Evolutionary conservation across 2,888 invertebrate genomes (phyloP).

Genomic region (Strigamia crassipes): DNA sequence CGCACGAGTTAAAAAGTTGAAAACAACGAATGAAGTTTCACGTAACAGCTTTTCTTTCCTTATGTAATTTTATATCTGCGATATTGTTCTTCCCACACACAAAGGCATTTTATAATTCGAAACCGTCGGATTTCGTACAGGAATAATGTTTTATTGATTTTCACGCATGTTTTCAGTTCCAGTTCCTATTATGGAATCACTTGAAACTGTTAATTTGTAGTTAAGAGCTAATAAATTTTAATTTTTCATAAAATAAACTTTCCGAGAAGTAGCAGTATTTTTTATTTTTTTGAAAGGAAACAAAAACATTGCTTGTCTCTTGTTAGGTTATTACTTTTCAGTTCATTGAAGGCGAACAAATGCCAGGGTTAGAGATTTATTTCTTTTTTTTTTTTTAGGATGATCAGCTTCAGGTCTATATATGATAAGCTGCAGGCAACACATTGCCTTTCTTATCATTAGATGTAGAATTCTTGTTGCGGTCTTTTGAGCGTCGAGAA

Average conservation of each 20-base stretch:
- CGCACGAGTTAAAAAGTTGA: neutral
- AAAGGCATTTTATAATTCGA: neutral
- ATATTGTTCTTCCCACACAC: conserved; percentile 10
- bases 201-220: no score
- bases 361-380: conserved; percentile 2
- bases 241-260: neutral
- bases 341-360: conserved; percentile 5
- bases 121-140: neutral
- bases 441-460: conserved; percentile 21
- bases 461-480: conserved; percentile 10
- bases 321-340: conserved; percentile 3
- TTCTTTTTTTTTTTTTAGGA: conserved; percentile 1
- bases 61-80: neutral
- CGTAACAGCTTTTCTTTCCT: neutral
- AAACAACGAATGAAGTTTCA: neutral
- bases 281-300: neutral
- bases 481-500: conserved; percentile 11
- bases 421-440: conserved; percentile 1
- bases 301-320: neutral
- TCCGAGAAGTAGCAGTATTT: neutral
- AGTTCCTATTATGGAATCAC: no score
- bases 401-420: neutral
- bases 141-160: conserved; percentile 2
- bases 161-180: neutral
- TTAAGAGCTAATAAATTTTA: neutral